phyloP scores from a whole-genome alignment of 1,140 invertebrate species.

The Meloidogyne chitwoodi region DNA sequence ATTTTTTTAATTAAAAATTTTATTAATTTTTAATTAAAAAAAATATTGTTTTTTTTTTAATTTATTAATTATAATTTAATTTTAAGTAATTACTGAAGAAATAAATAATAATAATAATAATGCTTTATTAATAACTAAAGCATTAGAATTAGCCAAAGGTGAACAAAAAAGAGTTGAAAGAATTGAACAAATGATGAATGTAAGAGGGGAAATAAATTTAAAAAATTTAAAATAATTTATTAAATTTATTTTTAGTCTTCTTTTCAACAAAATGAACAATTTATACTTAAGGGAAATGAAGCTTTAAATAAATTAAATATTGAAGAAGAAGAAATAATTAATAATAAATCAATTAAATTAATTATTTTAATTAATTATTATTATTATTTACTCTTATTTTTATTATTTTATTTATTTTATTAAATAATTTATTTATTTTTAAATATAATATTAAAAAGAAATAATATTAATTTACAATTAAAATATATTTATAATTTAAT shows the following conservation, averaged over 20 bases:
- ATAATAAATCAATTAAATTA: neutral
- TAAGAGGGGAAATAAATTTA: neutral
- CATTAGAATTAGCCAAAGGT: neutral
- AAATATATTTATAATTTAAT: neutral
- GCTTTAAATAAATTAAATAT: slow-evolving; percentile 4
- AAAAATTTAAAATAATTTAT: neutral
- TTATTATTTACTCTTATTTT: neutral
- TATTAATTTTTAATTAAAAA: too few relatives aligned
- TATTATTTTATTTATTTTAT: neutral
- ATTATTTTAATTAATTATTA: neutral
- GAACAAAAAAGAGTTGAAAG: slow-evolving; percentile 4
- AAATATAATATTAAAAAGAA: neutral
- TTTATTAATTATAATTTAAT: too few relatives aligned
- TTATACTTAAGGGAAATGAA: neutral
- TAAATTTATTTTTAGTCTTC: neutral
- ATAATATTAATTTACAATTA: too few relatives aligned
- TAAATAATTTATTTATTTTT: neutral
- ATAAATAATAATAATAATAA: neutral
- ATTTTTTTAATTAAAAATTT: neutral
- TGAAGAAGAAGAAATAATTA: neutral
- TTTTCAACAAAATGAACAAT: slow-evolving; percentile 12
- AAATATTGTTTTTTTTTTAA: too few relatives aligned
- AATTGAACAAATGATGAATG: slow-evolving; percentile 19
- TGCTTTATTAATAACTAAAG: neutral
- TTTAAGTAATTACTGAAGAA: neutral